A percentile compares a stretch with the other conserved stretches of the same genome.
Evolutionary conservation across 2,113 vertebrate species (phyloP).

Genomic region (Nothocercus nigrocapillus): DNA sequence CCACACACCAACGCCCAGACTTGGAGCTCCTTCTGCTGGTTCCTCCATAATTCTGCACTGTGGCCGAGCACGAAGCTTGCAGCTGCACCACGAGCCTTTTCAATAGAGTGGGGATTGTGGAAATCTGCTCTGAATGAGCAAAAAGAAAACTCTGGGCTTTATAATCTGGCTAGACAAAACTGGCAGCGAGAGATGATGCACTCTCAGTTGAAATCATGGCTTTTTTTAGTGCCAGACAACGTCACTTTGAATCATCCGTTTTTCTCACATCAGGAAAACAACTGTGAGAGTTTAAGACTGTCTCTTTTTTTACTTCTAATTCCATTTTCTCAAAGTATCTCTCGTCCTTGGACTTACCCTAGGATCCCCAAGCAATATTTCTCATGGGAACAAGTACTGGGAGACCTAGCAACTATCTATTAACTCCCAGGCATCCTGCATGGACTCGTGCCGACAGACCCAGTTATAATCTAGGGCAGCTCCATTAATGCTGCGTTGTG

Average conservation of each 20-base stretch:
- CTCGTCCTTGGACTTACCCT: background rate
- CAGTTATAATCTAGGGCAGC: background rate
- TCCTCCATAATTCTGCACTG: constrained; percentile 20
- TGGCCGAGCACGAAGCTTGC: background rate
- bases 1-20: background rate
- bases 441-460: background rate
- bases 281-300: background rate
- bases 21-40: constrained; percentile 74
- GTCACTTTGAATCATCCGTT: background rate
- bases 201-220: background rate
- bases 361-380: background rate
- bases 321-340: background rate
- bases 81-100: background rate
- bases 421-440: background rate
- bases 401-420: background rate
- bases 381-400: background rate
- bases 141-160: constrained; percentile 12
- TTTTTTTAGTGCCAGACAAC: constrained; percentile 40
- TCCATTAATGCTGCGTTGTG: background rate
- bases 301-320: background rate
- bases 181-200: constrained; percentile 16
- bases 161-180: constrained; percentile 1
- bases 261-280: constrained; percentile 23
- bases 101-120: background rate
- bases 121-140: background rate